Evolutionary conservation across 2,797 vertebrate genomes (phyloP).

Genomic region (Xiphorhynchus erythropygius): DNA sequence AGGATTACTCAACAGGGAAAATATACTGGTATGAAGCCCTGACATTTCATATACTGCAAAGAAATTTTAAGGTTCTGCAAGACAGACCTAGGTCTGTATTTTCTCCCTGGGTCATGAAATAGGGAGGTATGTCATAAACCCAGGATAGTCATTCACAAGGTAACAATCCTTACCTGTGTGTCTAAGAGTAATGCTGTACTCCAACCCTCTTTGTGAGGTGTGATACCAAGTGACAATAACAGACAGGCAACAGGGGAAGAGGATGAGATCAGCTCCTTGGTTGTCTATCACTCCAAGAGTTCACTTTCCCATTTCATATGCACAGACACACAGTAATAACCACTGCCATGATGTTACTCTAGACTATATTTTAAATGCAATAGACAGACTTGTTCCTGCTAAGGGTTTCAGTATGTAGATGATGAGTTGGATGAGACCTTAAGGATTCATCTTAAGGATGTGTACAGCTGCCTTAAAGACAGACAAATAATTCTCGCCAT

Average conservation of each 20-base stretch:
- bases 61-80: neutral
- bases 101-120: neutral
- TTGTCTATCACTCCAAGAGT: neutral
- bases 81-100: neutral
- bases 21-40: neutral
- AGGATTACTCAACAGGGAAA: neutral
- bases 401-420: neutral
- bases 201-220: neutral
- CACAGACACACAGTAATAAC: neutral
- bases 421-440: neutral
- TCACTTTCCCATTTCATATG: neutral
- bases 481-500: neutral
- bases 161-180: neutral
- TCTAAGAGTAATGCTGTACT: neutral
- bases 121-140: neutral
- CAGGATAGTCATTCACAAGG: fast-evolving
- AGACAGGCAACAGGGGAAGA: neutral
- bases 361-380: neutral
- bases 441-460: neutral
- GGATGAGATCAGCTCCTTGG: neutral
- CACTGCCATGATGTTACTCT: neutral
- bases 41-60: neutral
- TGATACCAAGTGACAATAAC: neutral
- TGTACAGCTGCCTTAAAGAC: neutral
- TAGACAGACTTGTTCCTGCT: neutral